phyloP scores from a whole-genome alignment of 2,113 vertebrate genomes.

The Ranitomeya imitator region DNA sequence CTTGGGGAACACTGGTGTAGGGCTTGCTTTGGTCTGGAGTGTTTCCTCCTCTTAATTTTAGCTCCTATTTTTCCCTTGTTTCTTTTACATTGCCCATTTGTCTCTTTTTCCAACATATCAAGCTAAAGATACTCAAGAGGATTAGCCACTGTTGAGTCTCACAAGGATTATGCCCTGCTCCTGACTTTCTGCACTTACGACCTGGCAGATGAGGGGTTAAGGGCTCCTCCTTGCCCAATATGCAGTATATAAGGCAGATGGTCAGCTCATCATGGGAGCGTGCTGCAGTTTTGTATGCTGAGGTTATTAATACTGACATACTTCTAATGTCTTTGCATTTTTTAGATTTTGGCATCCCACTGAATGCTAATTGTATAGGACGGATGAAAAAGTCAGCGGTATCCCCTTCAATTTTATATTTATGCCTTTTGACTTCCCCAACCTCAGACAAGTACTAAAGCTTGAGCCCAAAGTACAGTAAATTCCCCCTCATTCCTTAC shows the following conservation, averaged over 20 bases:
- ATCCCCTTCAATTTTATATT: constrained; percentile 2
- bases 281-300: constrained; percentile 42
- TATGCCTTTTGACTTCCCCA: constrained; percentile 8
- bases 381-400: constrained; percentile 12
- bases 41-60: not conserved
- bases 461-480: not conserved
- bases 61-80: not conserved
- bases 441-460: not conserved
- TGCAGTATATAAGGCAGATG: constrained; percentile 54
- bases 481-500: not conserved
- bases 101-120: not conserved
- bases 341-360: constrained; percentile 24
- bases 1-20: no score
- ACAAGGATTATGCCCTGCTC: not conserved
- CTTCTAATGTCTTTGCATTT: constrained; percentile 53
- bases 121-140: not conserved
- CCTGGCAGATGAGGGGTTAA: constrained; percentile 25
- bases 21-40: not conserved
- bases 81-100: not conserved
- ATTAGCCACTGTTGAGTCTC: not conserved
- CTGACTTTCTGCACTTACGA: not conserved
- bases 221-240: constrained; percentile 17
- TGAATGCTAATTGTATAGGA: constrained; percentile 29
- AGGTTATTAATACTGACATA: constrained; percentile 57
- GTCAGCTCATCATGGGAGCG: constrained; percentile 51